Conservation (phyloP, 2,797 vertebrate species). For the Sebastes iracundus region DNA sequence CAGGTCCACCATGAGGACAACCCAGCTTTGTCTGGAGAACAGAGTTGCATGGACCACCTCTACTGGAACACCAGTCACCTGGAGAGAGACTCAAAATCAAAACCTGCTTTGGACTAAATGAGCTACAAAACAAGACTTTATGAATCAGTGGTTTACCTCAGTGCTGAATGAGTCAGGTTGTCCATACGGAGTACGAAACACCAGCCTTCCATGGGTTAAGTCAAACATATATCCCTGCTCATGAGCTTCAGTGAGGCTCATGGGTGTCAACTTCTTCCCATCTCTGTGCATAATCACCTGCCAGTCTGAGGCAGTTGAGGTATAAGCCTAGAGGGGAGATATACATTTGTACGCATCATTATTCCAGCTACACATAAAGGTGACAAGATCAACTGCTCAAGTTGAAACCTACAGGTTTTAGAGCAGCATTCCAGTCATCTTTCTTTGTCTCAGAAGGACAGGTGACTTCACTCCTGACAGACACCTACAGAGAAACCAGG, state of each 20-base stretch:
- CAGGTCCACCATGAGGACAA: conserved; percentile 81
- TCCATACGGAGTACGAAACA: conserved; percentile 76
- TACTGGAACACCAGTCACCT: conserved; percentile 67
- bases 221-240: conserved; percentile 77
- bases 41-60: conserved; percentile 71
- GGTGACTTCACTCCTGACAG: conserved; percentile 48
- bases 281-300: conserved; percentile 78
- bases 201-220: conserved; percentile 67
- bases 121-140: no score
- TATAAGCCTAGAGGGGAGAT: background rate
- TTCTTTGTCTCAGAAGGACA: conserved; percentile 24
- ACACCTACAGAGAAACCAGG: conserved; percentile 43
- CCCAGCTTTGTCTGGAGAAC: conserved; percentile 82
- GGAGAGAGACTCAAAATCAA: background rate
- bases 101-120: no score
- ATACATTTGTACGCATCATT: no score
- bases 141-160: conserved; percentile 43
- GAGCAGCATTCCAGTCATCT: conserved; percentile 7
- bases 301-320: conserved; percentile 61
- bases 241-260: conserved; percentile 69
- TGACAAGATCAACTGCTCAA: no score
- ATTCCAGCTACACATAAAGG: no score
- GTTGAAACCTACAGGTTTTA: conserved; percentile 20
- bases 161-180: conserved; percentile 72
- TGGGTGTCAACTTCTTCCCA: conserved; percentile 48